Base-by-base conservation (phyloP, 2,797 vertebrate genomes). In the Synanceia verrucosa region DNA sequence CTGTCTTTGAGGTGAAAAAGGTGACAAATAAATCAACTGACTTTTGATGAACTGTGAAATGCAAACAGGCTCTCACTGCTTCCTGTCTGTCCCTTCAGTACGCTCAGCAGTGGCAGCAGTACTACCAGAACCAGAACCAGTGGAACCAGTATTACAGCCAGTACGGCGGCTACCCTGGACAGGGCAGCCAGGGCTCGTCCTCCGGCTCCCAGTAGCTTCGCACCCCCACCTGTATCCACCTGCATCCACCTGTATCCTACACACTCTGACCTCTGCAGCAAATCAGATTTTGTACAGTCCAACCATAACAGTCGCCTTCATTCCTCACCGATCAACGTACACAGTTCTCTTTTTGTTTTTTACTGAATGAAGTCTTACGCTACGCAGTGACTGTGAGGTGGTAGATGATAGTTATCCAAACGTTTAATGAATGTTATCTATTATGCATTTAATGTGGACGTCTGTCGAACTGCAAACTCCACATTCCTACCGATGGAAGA, bases 41-140 rank as follows among this genome's bases (percentile, higher is more conserved):
- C n/a, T n/a, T n/a, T n/a, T n/a, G n/a, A n/a, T n/a, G n/a, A n/a
- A n/a, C n/a, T n/a, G 13, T 3, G 16, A 24, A 4, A 8, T 21
- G 10, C 41, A 19, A 65, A 28, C 55, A 14, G 23, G 14, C 9
- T 48, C 68, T 79, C 16, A 80, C 21, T 8, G 2, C 19, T 21
- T 21, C 33, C 23, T 63, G 7, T 66, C 51, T 65, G 7, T 65
- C 14, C 8, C 43, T 70, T 13, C 91, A 97, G 96, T 97, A 96
- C 2, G 94, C 95, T 69, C 96, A 96, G 92, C 97, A 96, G 86
- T 98, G 96, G 97, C 96, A 94, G 93, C 96, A 97, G 91, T 97
- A 97, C 94, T 97, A 98, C 89, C 96, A 97, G 92, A 96, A 95
- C 92, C 96, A 96, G 94, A 94, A 94, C 89, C 96, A 96, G 90